Percentiles rank a stretch among this genome's conserved stretches.
These are phyloP conservation scores for Porites australiensis DNA, from an alignment of 64 coral and sea anemone genomes.

Conservation along the genomic window DNA sequence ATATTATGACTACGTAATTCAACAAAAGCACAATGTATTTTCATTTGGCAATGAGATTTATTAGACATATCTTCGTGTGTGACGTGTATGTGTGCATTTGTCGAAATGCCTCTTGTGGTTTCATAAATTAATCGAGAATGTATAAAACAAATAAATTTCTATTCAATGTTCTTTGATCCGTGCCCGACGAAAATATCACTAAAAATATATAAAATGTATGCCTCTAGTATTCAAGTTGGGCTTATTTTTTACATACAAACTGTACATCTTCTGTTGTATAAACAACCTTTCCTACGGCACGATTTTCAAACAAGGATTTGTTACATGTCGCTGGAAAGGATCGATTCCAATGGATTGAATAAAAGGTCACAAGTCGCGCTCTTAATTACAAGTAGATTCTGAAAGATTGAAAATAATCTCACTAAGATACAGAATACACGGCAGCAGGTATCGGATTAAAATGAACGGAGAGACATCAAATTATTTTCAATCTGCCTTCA, in stretches of 20 bases:
- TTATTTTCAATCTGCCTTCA: neutral
- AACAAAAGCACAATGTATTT: neutral
- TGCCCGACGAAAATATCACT: constrained; percentile 24
- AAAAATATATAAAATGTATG: constrained; percentile 49
- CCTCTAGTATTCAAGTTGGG: constrained; percentile 14
- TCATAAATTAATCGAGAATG: constrained; percentile 60
- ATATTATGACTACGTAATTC: neutral
- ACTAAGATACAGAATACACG: neutral
- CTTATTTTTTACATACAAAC: constrained; percentile 32
- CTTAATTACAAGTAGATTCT: constrained; percentile 32
- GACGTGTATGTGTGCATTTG: neutral
- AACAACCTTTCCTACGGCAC: neutral
- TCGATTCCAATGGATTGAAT: neutral
- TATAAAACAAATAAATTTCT: constrained; percentile 46
- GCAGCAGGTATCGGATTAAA: constrained; percentile 7
- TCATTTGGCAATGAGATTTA: constrained; percentile 29
- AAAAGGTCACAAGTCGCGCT: neutral
- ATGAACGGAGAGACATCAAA: neutral
- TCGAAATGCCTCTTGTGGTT: constrained; percentile 25
- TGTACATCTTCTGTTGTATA: constrained; percentile 21
- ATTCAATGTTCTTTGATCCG: constrained; percentile 20
- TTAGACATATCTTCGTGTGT: constrained; percentile 11
- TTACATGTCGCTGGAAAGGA: neutral
- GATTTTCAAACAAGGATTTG: neutral
- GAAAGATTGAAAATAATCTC: constrained; percentile 43